These are phyloP conservation scores for Falco columbarius DNA, from an alignment of 2,797 vertebrate species.

Conservation along the genomic window DNA sequence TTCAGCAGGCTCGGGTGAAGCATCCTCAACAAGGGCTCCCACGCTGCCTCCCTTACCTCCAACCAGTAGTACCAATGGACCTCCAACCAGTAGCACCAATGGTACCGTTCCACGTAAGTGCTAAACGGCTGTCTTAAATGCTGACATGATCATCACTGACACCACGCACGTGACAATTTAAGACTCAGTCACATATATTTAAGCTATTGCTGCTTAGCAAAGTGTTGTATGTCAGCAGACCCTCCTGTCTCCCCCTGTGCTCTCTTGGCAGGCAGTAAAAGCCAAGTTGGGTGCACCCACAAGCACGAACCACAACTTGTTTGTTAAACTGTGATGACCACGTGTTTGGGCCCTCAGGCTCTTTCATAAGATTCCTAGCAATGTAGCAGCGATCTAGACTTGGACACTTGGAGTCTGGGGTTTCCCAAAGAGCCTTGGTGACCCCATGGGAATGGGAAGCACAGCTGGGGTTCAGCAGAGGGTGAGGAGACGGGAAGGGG, in stretches of 20 bases:
- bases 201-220: neutral
- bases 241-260: neutral
- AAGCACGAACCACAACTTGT: neutral
- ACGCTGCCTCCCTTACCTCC: accelerated
- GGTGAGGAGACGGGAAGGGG: neutral
- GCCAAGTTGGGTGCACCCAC: neutral
- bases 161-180: neutral
- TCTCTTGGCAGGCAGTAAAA: neutral
- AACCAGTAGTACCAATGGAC: neutral
- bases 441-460: neutral
- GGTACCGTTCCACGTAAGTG: neutral
- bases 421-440: neutral
- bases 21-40: neutral
- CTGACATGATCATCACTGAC: neutral
- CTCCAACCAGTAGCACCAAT: neutral
- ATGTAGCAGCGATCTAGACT: neutral
- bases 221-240: neutral
- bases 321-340: neutral
- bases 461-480: accelerated
- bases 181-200: neutral
- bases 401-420: neutral
- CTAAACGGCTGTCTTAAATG: accelerated
- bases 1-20: neutral
- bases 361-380: neutral
- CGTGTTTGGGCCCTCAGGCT: neutral